These are phyloP conservation scores for Chondrilla cf. caribensis DNA, from an alignment of 37 sponge, comb jelly and placozoan genomes.

Conservation along the genomic window DNA sequence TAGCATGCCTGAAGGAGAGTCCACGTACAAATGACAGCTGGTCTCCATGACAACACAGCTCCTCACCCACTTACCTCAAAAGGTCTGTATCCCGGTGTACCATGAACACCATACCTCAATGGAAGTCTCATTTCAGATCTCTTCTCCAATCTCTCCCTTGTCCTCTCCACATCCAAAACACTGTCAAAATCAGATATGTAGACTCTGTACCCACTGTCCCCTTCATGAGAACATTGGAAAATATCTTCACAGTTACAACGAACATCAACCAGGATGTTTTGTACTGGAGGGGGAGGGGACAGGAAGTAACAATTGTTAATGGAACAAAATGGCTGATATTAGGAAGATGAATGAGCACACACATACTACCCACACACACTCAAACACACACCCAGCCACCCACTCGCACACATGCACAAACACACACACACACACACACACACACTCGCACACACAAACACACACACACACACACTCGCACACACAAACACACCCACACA, in stretches of 20 bases:
- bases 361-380: too few relatives aligned
- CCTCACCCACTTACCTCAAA: slow-evolving; percentile 10
- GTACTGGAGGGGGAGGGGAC: neutral
- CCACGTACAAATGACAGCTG: too few relatives aligned
- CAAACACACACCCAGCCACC: too few relatives aligned
- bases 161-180: slow-evolving; percentile 11
- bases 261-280: slow-evolving; percentile 1
- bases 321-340: too few relatives aligned
- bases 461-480: too few relatives aligned
- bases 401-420: too few relatives aligned
- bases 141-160: neutral
- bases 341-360: too few relatives aligned
- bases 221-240: slow-evolving; percentile 1
- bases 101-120: neutral
- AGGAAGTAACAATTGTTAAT: neutral
- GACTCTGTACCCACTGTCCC: slow-evolving; percentile 18
- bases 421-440: too few relatives aligned
- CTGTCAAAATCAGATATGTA: slow-evolving; percentile 41
- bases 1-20: slow-evolving; percentile 8
- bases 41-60: neutral
- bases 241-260: neutral
- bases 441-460: too few relatives aligned
- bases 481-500: neutral
- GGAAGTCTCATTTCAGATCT: neutral
- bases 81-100: slow-evolving; percentile 19